Conservation (phyloP, 2,113 vertebrate genomes). For the Laterallus jamaicensis region DNA sequence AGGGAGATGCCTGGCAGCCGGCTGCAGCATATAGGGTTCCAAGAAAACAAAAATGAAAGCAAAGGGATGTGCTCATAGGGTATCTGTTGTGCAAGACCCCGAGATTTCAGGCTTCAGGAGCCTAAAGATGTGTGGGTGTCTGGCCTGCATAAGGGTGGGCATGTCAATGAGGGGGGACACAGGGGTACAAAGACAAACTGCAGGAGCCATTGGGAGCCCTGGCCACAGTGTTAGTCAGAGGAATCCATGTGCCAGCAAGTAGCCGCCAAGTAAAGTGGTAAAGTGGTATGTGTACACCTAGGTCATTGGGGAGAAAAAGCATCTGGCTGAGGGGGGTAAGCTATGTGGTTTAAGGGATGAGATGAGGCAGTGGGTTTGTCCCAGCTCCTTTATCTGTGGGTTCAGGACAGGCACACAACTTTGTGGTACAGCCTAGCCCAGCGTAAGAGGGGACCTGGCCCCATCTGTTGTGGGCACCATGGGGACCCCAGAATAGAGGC, state of each 20-base stretch:
- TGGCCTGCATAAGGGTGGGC: neutral
- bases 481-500: rapidly evolving
- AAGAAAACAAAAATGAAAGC: neutral
- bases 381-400: rapidly evolving
- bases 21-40: neutral
- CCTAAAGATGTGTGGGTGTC: rapidly evolving
- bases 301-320: neutral
- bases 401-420: too few relatives aligned
- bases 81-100: neutral
- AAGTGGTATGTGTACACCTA: neutral
- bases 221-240: neutral
- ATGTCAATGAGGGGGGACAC: neutral
- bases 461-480: rapidly evolving
- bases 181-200: neutral
- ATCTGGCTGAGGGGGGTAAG: neutral
- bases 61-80: neutral
- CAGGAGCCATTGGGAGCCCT: rapidly evolving
- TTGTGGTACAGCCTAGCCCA: rapidly evolving
- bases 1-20: neutral
- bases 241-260: neutral
- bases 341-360: neutral
- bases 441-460: rapidly evolving
- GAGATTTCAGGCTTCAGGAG: rapidly evolving
- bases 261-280: rapidly evolving
- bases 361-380: neutral